Evolutionary conservation across 2,797 vertebrate species (phyloP), one percentile per base, ranked within the genome.

Genomic region (Enteromius treurensis): DNA sequence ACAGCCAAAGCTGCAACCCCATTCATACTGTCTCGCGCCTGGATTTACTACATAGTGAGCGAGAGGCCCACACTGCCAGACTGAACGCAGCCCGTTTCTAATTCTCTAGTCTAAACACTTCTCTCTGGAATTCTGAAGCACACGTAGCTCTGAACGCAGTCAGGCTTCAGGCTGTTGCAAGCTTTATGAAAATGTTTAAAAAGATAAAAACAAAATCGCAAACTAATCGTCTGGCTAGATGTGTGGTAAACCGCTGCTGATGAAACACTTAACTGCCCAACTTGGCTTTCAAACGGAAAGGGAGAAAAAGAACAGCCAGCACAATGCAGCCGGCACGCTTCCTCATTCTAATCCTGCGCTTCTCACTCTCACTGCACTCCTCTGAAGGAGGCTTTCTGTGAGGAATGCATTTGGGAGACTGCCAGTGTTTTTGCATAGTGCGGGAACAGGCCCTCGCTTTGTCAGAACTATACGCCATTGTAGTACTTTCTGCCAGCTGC

Each of bases 381-480:
- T 60, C n/a, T 77, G 79, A 88, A 82, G 84, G 77, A 88, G 85
- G 71, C 26, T 77, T 84, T 84, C 86, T 85, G 26, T 75, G 37
- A 87, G 81, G 88, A 89, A 90, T 88, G 86, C 9, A 4, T 13
- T 77, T 90, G 86, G 90, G 86, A 29, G 47, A 1, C 15, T 9
- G 83, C 87, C 90, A 89, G 70, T 7, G 67, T 87, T 87, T 82
- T 73, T 85, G 77, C 83, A 81, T 70, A 55, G 58, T 75, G 87
- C 85, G 78, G 86, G 87, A 90, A 90, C 88, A 86, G 89, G 64
- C 86, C 81, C 87, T 86, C 70, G 83, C 87, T 88, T 87, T 88
- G 89, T 88, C 79, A 86, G 78, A 85, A 87, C 53, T 68, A 58
- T 80, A 71, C 81, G 71, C 68, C 85, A 82, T 77, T 76, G 79